Evolutionary conservation across 1,140 invertebrate species (phyloP), one percentile per base, ranked within the genome.

Genomic region (Papilio xuthus): DNA sequence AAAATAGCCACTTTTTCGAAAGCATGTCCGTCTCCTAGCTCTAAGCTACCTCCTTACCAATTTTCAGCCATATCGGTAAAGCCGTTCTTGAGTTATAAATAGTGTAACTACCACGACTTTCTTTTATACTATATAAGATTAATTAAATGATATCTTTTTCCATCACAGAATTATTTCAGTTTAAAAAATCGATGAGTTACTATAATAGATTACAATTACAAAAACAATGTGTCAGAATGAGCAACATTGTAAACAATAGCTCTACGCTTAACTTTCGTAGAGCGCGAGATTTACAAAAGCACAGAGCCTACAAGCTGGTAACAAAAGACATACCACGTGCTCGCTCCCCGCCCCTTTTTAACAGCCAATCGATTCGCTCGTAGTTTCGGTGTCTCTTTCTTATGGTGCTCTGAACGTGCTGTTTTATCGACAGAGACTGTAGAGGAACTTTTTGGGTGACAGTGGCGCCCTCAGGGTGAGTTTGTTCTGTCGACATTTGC

Each of bases 341-440:
- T 93, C 84, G 73, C 69, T 84, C 88, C 88, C 91, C 90, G 89
- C 92, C 91, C 89, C 86, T 90, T 92, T 90, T 85, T 72, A 79
- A 79, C 86, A 85, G 83, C 92, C 92, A 94, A 94, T 93, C 90
- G 91, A 91, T 91, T 90, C 82, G 63, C 86, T 56, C 82, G 83
- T 72, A 83, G 81, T 72, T 91, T 82, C 78, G 80, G 77, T 78
- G 84, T 94, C 91, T 88, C 90, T 79, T 81, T 94, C 88, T 80
- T 73, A 32, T 84, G 28, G 44, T 80, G 63, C 28, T 77, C 42
- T 82, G 60, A 79, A 78, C 60, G 69, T 32, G 83, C 91, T 91
- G 88, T 78, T 93, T 93, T 93, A 91, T 87, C 91, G 90, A 91
- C 86, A 60, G 81, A 88, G 86, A 89, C 90, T 90, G 90, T 86